Base-by-base conservation (phyloP, 2,113 vertebrate genomes). In the Ahaetulla prasina region DNA sequence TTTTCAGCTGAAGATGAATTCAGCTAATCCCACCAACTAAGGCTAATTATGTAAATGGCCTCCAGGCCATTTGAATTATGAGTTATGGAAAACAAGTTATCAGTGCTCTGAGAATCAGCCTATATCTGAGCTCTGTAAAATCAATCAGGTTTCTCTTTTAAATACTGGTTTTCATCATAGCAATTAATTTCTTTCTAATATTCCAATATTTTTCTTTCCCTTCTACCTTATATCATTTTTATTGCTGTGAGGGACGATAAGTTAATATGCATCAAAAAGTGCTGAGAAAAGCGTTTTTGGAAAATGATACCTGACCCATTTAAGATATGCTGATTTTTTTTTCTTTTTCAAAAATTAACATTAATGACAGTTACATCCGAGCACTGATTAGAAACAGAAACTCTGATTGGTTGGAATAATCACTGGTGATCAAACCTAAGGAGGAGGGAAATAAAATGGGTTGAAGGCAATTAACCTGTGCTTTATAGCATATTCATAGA, bases 131-230 rank as follows among this genome's bases (percentile, higher is more conserved):
- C 10, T 52, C 0, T 89, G 9, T 50, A n/a, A 39, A 94, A 92
- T 54, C 89, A 3, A 60, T 91, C n/a, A 60, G 89, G 8, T 25
- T 52, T 14, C 2, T 0, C 7, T 88, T 95, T 94, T 88, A 91
- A 93, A 87, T 60, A 60, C 10, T 10, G 0, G 0, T 23, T 18
- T 84, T 18, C 45, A 74, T 54, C 85, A 68, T 23, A 30, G 5
- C 18, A 89, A 89, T 95, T 89, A 93, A 74, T 80, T 92, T 0
- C 39, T 92, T 54, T 30, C 47, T 20, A 10, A 5, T 52, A 1
- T 91, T 47, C 74, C 87, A 91, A 90, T 87, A 54, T 52, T 95
- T 93, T 85, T 89, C 8, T 89, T 91, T 93, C 90, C 30, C 47
- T 52, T 89, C 52, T 93, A 49, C 1, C 30, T 3, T 90, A 85